Evolutionary conservation across 2,797 vertebrate genomes (phyloP).

Genomic region (Gymnoscopelus microlampas): DNA sequence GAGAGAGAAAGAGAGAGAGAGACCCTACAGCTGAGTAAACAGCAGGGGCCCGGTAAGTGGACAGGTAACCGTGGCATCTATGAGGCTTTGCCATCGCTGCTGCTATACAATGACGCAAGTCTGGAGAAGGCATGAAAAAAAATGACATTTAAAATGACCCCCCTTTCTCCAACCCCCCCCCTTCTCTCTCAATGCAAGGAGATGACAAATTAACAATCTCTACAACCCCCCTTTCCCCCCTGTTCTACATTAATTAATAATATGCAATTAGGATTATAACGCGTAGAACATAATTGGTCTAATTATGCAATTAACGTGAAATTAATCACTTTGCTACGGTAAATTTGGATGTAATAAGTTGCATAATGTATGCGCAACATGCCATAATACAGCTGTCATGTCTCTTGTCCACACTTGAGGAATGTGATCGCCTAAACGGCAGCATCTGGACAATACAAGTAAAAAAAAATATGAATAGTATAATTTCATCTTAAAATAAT

Average conservation of each 20-base stretch:
- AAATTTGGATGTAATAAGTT: neutral
- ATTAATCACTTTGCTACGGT: neutral
- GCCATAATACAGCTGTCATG: neutral
- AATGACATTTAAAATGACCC: neutral
- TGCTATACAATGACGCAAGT: no score
- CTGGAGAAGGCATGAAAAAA: neutral
- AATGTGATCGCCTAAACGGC: neutral
- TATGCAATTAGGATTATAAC: neutral
- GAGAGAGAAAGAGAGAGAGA: neutral
- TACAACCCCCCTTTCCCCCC: neutral
- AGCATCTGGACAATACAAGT: neutral
- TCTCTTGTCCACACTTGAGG: neutral
- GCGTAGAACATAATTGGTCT: neutral
- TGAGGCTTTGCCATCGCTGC: neutral
- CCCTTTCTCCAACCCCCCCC: neutral
- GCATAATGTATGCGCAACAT: neutral
- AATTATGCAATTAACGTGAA: constrained; percentile 8
- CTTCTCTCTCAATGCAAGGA: neutral
- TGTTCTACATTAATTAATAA: constrained; percentile 16
- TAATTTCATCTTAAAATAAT: neutral
- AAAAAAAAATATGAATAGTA: neutral
- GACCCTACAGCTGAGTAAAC: constrained; percentile 78
- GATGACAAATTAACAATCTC: neutral
- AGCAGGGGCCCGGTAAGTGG: constrained; percentile 55
- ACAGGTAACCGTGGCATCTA: constrained; percentile 65